These are phyloP conservation scores for Patella ulyssiponensis DNA, from an alignment of 2,888 invertebrate genomes.

Conservation along the genomic window DNA sequence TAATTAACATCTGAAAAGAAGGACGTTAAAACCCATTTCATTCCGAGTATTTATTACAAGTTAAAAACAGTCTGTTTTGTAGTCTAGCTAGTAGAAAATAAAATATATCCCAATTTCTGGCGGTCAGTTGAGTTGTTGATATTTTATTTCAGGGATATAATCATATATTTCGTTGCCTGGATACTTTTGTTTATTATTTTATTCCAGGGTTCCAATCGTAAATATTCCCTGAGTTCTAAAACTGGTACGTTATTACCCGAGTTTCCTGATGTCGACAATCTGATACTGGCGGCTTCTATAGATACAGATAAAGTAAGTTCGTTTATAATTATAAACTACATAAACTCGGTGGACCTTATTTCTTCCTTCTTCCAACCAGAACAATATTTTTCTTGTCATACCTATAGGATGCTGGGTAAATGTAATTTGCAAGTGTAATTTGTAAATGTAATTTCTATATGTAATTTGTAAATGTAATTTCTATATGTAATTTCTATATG, in stretches of 20 bases:
- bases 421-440: not conserved
- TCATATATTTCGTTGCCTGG: too few relatives aligned
- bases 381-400: not conserved
- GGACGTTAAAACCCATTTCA: too few relatives aligned
- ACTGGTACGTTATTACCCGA: slow-evolving; percentile 71
- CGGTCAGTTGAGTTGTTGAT: too few relatives aligned
- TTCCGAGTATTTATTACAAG: too few relatives aligned
- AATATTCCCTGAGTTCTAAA: slow-evolving; percentile 70
- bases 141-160: too few relatives aligned
- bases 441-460: not conserved
- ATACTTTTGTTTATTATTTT: not conserved
- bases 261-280: slow-evolving; percentile 66
- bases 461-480: too few relatives aligned
- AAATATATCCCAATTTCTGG: too few relatives aligned
- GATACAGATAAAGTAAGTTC: slow-evolving; percentile 62
- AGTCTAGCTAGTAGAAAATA: too few relatives aligned
- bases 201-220: slow-evolving; percentile 56
- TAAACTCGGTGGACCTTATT: too few relatives aligned
- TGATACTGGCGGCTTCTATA: slow-evolving; percentile 61
- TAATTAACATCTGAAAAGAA: too few relatives aligned
- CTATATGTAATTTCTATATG: too few relatives aligned
- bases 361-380: not conserved
- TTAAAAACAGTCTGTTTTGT: too few relatives aligned
- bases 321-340: not conserved
- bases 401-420: not conserved